Conservation (phyloP, 2,797 vertebrate species). For the Nyctibius grandis region DNA sequence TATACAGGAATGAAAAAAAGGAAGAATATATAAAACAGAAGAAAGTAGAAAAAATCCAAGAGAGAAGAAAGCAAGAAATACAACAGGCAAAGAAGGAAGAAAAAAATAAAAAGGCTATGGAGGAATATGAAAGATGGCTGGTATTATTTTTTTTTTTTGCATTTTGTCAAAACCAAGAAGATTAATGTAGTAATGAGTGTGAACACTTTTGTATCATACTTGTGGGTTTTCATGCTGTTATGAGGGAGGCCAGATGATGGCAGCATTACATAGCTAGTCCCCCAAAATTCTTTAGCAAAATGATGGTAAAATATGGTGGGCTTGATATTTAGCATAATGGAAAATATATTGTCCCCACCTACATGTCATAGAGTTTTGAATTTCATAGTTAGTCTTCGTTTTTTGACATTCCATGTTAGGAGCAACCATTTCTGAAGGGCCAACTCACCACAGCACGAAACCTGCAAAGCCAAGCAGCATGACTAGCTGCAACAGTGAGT, state of each 20-base stretch:
- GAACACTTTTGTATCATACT: neutral
- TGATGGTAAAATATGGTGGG: fast-evolving
- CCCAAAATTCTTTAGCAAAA: neutral
- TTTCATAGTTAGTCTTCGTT: neutral
- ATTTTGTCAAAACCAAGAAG: neutral
- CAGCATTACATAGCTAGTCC: neutral
- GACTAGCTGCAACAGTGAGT: neutral
- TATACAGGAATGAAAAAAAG: conserved; percentile 84
- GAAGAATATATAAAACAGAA: conserved; percentile 79
- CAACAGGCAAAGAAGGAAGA: conserved; percentile 81
- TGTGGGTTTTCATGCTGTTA: fast-evolving
- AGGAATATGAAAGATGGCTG: conserved; percentile 90
- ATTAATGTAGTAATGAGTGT: neutral
- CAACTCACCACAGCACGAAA: neutral
- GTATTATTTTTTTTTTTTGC: conserved; percentile 63
- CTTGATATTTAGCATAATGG: neutral
- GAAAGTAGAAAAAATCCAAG: conserved; percentile 66
- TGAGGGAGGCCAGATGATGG: neutral
- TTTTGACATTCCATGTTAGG: neutral
- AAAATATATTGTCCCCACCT: neutral
- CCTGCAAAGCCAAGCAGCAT: neutral
- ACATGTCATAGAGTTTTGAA: neutral
- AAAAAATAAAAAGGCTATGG: conserved; percentile 82
- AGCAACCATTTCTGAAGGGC: neutral
- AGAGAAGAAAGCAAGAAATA: conserved; percentile 77